Percentiles rank a stretch among this genome's conserved stretches.
Conservation (phyloP, 2,888 invertebrate genomes). For the Apantesis nais region DNA sequence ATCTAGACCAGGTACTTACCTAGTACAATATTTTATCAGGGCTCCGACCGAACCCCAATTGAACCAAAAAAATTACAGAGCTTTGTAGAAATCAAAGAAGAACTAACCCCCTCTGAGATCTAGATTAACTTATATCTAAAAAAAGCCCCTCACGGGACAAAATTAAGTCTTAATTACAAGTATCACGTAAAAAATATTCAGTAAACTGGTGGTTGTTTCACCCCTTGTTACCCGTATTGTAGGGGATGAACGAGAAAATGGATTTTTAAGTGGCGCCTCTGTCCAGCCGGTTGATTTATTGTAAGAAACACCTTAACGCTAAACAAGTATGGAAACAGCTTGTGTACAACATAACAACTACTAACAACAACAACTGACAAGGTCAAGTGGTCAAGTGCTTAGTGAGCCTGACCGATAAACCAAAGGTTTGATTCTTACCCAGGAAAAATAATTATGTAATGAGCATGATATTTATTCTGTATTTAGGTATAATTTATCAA, state of each 20-base stretch:
- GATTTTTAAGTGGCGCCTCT: slow-evolving; percentile 74
- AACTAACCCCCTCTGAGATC: slow-evolving; percentile 2
- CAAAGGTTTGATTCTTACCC: no score
- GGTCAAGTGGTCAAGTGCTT: no score
- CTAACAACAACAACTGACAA: no score
- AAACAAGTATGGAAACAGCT: slow-evolving; percentile 47
- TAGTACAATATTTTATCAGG: no score
- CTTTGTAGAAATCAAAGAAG: not conserved
- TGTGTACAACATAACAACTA: not conserved
- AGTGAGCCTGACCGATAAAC: no score
- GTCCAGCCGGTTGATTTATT: slow-evolving; percentile 70
- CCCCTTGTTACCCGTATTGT: slow-evolving; percentile 55
- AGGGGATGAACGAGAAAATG: slow-evolving; percentile 61
- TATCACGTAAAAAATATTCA: slow-evolving; percentile 54
- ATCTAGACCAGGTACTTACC: no score
- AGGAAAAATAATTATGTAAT: no score
- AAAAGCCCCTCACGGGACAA: slow-evolving; percentile 31
- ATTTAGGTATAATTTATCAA: no score
- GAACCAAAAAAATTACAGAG: no score
- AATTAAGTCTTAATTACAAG: slow-evolving; percentile 46
- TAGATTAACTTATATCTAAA: slow-evolving; percentile 33
- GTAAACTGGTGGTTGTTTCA: slow-evolving; percentile 52
- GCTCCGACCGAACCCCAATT: no score
- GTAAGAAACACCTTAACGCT: slow-evolving; percentile 58
- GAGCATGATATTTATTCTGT: no score